A percentile compares a stretch with the other conserved stretches of the same genome.
Conservation (phyloP, 1,140 invertebrate species). For the Trachymyrmex septentrionalis region DNA sequence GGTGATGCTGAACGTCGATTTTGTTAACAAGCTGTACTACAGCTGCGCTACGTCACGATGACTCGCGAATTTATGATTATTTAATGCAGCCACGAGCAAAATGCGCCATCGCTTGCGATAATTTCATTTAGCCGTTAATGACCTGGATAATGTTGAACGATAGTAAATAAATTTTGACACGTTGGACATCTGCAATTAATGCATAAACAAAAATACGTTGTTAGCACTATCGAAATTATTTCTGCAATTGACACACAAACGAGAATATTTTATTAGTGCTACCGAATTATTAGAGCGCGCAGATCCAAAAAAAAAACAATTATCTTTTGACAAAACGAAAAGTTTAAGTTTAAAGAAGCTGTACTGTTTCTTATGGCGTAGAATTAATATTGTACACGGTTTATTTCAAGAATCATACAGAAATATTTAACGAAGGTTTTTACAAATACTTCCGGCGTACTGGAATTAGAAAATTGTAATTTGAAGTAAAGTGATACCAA, state of each 20-base stretch:
- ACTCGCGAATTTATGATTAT: constrained; percentile 49
- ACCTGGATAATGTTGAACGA: constrained; percentile 21
- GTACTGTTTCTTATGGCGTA: neutral
- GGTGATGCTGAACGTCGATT: constrained; percentile 34
- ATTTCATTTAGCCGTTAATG: constrained; percentile 54
- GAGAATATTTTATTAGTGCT: too few relatives aligned
- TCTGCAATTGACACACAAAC: too few relatives aligned
- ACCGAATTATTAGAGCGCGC: too few relatives aligned
- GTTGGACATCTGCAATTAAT: constrained; percentile 14
- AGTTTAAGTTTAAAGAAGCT: neutral
- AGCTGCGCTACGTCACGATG: constrained; percentile 27
- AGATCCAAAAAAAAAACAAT: neutral
- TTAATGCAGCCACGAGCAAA: constrained; percentile 53
- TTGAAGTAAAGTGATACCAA: neutral
- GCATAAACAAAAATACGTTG: neutral
- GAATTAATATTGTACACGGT: neutral
- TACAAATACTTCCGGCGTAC: neutral
- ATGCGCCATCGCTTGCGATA: constrained; percentile 26
- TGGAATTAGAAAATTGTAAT: neutral
- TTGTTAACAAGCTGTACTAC: constrained; percentile 46
- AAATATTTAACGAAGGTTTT: neutral
- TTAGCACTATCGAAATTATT: constrained; percentile 2
- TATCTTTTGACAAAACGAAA: too few relatives aligned
- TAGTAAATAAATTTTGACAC: constrained; percentile 46
- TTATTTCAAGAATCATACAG: too few relatives aligned